phyloP scores from a whole-genome alignment of 1,140 invertebrate species.

The Drosophila guanche region DNA sequence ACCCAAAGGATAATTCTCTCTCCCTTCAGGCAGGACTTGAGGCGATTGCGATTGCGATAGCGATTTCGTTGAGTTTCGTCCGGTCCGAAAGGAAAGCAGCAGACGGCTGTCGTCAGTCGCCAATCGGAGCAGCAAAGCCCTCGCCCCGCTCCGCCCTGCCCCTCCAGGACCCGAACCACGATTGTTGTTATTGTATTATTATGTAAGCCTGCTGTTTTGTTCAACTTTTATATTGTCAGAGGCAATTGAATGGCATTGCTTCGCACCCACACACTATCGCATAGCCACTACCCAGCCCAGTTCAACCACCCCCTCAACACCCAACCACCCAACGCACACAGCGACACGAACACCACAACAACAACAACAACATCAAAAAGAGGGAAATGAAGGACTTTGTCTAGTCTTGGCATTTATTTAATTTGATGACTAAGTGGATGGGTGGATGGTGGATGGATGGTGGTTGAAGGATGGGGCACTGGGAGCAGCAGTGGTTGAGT shows the following conservation, averaged over 20 bases:
- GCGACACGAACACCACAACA: conserved; percentile 21
- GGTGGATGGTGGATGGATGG: neutral
- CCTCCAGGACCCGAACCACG: neutral
- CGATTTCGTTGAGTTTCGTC: no score
- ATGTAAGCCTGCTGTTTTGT: conserved; percentile 48
- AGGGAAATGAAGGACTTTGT: conserved; percentile 30
- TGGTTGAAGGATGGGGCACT: conserved; percentile 3
- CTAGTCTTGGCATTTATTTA: conserved; percentile 51
- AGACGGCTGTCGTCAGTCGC: no score
- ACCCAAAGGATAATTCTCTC: no score
- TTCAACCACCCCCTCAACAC: no score
- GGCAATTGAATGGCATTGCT: conserved; percentile 33
- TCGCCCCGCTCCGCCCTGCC: neutral
- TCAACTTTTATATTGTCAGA: conserved; percentile 73
- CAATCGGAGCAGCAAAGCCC: no score
- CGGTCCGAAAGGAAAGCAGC: no score
- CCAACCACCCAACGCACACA: neutral
- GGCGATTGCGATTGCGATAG: no score
- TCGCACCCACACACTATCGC: neutral
- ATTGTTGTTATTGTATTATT: conserved; percentile 58
- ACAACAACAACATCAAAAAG: conserved; percentile 13
- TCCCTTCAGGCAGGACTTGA: no score
- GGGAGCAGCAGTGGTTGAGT: conserved; percentile 2
- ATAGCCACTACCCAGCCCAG: no score
- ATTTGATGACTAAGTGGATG: conserved; percentile 53